These are phyloP conservation scores for Arctocebus calabarensis DNA, from an alignment of 2,797 vertebrate species.

Conservation along the genomic window DNA sequence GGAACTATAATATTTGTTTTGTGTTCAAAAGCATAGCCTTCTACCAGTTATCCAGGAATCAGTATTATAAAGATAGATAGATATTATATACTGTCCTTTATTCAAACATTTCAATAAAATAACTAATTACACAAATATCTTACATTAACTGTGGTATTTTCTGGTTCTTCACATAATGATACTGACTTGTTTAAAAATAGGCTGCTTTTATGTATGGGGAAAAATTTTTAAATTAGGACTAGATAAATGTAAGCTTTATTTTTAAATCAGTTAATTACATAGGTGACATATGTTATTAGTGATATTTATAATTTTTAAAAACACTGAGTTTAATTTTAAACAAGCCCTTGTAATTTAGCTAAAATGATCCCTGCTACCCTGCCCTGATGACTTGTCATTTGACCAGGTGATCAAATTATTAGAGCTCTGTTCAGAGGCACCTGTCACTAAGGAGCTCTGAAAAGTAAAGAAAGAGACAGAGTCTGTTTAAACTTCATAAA, in stretches of 20 bases:
- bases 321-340: conserved; percentile 62
- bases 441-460: neutral
- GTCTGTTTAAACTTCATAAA: conserved; percentile 40
- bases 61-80: conserved; percentile 74
- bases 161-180: neutral
- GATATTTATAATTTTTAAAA: conserved; percentile 62
- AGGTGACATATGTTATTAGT: conserved; percentile 69
- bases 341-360: conserved; percentile 45
- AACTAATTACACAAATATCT: neutral
- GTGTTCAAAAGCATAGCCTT: conserved; percentile 85
- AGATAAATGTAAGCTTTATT: conserved; percentile 52
- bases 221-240: conserved; percentile 49
- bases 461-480: neutral
- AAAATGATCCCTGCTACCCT: conserved; percentile 29
- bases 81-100: conserved; percentile 59
- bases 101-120: neutral
- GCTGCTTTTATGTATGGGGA: neutral
- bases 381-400: conserved; percentile 4
- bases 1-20: conserved; percentile 86
- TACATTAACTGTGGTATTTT: conserved; percentile 25
- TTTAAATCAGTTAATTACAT: conserved; percentile 62
- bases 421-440: neutral
- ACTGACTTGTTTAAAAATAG: conserved; percentile 50
- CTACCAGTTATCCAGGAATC: conserved; percentile 77
- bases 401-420: neutral